Percentiles rank a stretch among this genome's conserved stretches.
phyloP scores from a whole-genome alignment of 2,113 vertebrate genomes.

The Steatornis caripensis region DNA sequence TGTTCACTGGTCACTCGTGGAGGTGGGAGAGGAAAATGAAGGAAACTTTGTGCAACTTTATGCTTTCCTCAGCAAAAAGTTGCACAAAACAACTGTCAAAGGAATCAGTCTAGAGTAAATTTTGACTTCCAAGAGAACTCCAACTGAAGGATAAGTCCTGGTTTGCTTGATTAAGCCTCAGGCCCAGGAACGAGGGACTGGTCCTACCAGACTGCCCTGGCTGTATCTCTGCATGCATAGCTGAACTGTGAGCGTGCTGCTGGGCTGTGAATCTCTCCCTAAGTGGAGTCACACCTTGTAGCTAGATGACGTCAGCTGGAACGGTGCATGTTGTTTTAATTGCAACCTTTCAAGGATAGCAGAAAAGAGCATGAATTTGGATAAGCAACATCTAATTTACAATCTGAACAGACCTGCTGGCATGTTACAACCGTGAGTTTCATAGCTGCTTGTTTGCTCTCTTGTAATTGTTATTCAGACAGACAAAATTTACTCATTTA shows the following conservation, averaged over 20 bases:
- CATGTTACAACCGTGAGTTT: not conserved
- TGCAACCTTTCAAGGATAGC: not conserved
- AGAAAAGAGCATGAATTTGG: not conserved
- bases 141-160: not conserved
- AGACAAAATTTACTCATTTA: not conserved
- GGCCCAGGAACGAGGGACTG: not conserved
- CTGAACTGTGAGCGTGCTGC: rapidly evolving
- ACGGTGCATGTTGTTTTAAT: not conserved
- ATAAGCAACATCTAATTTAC: not conserved
- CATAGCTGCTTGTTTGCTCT: not conserved
- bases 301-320: not conserved
- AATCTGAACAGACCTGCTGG: not conserved
- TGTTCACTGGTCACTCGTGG: not conserved
- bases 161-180: not conserved
- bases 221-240: not conserved
- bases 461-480: not conserved
- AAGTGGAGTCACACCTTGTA: not conserved
- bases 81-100: not conserved
- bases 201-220: not conserved
- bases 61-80: not conserved
- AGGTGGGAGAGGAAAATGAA: not conserved
- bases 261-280: too few species aligned
- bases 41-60: not conserved
- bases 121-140: not conserved
- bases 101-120: not conserved